These are phyloP conservation scores for Anagyrus pseudococci DNA, from an alignment of 2,888 invertebrate species.

Conservation along the genomic window DNA sequence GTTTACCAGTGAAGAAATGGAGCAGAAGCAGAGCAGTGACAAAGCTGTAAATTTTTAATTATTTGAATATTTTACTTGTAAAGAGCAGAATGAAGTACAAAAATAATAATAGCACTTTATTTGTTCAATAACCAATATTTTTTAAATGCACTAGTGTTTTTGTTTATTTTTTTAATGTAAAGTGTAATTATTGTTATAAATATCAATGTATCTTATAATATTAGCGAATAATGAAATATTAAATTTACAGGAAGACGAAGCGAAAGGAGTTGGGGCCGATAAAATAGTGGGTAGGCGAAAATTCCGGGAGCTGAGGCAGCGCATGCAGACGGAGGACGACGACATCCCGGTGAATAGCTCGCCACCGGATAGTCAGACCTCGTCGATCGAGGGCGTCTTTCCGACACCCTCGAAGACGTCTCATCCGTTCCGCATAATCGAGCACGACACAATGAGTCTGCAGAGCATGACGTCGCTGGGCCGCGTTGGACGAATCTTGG, in stretches of 20 bases:
- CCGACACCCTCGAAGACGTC: slow-evolving; percentile 69
- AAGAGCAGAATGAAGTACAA: not conserved
- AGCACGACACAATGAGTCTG: slow-evolving; percentile 85
- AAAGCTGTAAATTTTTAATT: slow-evolving; percentile 47
- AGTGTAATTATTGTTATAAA: not conserved
- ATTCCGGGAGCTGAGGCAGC: slow-evolving; percentile 84
- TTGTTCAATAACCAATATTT: no score
- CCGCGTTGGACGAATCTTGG: slow-evolving; percentile 79
- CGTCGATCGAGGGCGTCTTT: slow-evolving; percentile 80
- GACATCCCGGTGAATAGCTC: slow-evolving; percentile 66
- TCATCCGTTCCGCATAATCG: slow-evolving; percentile 86
- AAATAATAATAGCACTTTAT: not conserved
- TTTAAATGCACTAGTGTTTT: no score
- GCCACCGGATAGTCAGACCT: slow-evolving; percentile 79
- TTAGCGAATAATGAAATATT: slow-evolving; percentile 9
- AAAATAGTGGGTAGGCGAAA: slow-evolving; percentile 66
- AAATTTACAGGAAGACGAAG: slow-evolving; percentile 61
- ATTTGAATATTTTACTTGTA: not conserved
- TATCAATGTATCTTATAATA: not conserved
- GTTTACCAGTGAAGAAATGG: slow-evolving; percentile 37
- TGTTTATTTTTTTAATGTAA: no score
- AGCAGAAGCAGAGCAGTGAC: slow-evolving; percentile 45
- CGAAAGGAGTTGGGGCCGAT: slow-evolving; percentile 49
- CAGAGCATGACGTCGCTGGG: slow-evolving; percentile 90
- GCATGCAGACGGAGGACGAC: slow-evolving; percentile 88